Conservation (phyloP, 2,113 vertebrate species). For the Prietella phreatophila region DNA sequence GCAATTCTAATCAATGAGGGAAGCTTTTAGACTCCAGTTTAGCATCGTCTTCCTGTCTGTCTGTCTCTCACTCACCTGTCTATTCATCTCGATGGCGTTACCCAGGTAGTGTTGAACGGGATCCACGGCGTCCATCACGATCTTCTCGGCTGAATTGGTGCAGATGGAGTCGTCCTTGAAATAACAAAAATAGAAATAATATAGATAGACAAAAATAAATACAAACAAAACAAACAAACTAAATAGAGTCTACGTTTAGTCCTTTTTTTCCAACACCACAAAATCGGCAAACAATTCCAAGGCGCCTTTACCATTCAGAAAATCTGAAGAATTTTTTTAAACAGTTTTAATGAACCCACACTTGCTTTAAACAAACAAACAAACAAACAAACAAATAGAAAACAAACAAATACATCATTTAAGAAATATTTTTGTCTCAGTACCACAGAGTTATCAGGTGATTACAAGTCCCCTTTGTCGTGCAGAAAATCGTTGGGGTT, state of each 20-base stretch:
- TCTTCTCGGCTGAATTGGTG: background rate
- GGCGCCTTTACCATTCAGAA: background rate
- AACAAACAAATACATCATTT: background rate
- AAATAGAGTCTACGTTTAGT: too few relatives aligned
- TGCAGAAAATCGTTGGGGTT: background rate
- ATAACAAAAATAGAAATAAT: background rate
- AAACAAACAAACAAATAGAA: background rate
- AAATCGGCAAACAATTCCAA: background rate
- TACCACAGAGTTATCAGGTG: background rate
- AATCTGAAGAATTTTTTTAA: background rate
- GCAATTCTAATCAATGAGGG: background rate
- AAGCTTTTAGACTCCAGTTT: background rate
- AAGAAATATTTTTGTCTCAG: background rate
- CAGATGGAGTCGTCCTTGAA: background rate
- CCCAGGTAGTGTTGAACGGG: conserved; percentile 2
- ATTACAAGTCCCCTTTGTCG: background rate
- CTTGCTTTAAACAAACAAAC: background rate
- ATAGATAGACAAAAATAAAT: background rate
- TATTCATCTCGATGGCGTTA: conserved; percentile 35
- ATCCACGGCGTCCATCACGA: background rate
- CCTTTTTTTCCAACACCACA: background rate
- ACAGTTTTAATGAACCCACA: background rate
- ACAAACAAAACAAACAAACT: background rate
- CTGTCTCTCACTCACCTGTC: conserved; percentile 39
- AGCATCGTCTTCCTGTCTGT: background rate